These are phyloP conservation scores for Pyrocoelia pectoralis DNA, from an alignment of 2,888 invertebrate species.

Conservation along the genomic window DNA sequence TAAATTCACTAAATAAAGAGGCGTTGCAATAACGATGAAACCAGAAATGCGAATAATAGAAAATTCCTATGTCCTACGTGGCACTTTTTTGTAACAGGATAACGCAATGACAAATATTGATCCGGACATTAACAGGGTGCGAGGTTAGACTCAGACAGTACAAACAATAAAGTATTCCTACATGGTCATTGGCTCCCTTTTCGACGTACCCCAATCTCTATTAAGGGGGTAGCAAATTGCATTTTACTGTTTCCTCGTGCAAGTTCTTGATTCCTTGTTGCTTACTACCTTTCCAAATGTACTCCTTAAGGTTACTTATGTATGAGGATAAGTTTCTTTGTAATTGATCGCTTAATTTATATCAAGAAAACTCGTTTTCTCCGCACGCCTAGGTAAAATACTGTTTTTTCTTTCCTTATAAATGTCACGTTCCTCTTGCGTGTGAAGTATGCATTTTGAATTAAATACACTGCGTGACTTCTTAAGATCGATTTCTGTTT, in stretches of 20 bases:
- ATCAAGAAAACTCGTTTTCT: neutral
- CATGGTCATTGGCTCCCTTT: constrained; percentile 42
- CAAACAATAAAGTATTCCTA: constrained; percentile 33
- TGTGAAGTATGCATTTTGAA: too few relatives aligned
- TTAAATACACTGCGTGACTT: too few relatives aligned
- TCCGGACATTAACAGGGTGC: constrained; percentile 31
- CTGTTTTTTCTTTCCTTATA: too few relatives aligned
- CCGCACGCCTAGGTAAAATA: too few relatives aligned
- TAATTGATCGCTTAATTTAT: neutral
- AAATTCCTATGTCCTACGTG: neutral
- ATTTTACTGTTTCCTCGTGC: constrained; percentile 52
- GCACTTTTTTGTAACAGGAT: constrained; percentile 23
- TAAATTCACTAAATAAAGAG: too few relatives aligned
- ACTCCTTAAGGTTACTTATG: constrained; percentile 7
- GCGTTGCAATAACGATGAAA: too few relatives aligned
- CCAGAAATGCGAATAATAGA: too few relatives aligned
- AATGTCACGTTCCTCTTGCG: too few relatives aligned
- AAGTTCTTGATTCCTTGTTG: constrained; percentile 28
- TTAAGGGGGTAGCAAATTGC: constrained; percentile 52
- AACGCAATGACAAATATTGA: constrained; percentile 33
- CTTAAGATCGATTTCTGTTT: too few relatives aligned
- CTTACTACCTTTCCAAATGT: constrained; percentile 6
- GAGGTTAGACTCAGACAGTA: constrained; percentile 27
- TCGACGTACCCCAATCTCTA: constrained; percentile 49
- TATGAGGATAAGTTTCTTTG: neutral